Evolutionary conservation across 2,113 vertebrate species (phyloP).

Genomic region (Oncorhynchus mykiss): DNA sequence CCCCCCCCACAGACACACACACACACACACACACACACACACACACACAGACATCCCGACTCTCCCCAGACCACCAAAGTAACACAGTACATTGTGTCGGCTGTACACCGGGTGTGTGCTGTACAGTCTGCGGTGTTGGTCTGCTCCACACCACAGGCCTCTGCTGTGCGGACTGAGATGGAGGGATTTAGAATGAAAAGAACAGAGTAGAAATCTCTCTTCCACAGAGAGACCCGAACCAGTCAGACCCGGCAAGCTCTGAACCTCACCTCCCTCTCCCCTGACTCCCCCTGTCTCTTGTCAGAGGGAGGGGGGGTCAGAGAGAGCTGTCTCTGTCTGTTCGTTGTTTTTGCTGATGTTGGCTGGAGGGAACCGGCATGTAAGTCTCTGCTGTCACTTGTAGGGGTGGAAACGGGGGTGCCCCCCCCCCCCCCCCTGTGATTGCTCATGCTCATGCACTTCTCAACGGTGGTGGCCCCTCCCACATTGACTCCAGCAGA

Average conservation of each 20-base stretch:
- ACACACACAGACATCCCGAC: neutral
- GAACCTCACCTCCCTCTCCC: constrained; percentile 1
- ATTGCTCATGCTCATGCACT: too few species aligned
- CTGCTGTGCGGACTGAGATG: constrained; percentile 16
- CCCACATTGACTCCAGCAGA: too few species aligned
- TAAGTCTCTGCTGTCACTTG: constrained; percentile 7
- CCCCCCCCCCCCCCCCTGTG: too few species aligned
- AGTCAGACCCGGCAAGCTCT: neutral
- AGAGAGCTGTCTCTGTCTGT: constrained; percentile 50
- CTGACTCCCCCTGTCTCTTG: constrained; percentile 40
- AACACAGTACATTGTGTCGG: constrained; percentile 8
- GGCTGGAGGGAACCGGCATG: constrained; percentile 60
- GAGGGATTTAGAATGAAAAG: constrained; percentile 41
- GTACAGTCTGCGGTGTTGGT: constrained; percentile 45
- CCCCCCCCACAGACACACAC: constrained; percentile 7
- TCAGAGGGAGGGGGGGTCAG: constrained; percentile 18
- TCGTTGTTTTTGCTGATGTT: constrained; percentile 60
- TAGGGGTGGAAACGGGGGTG: too few species aligned
- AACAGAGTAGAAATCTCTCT: constrained; percentile 34
- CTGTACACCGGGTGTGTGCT: constrained; percentile 35
- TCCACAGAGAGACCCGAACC: neutral
- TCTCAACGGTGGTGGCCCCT: too few species aligned
- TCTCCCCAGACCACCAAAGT: constrained; percentile 40
- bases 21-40: constrained; percentile 19
- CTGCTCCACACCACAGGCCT: constrained; percentile 5